A percentile compares a stretch with the other conserved stretches of the same genome.
phyloP scores from a whole-genome alignment of 2,888 invertebrate species.

The Polylopha cassiicola region DNA sequence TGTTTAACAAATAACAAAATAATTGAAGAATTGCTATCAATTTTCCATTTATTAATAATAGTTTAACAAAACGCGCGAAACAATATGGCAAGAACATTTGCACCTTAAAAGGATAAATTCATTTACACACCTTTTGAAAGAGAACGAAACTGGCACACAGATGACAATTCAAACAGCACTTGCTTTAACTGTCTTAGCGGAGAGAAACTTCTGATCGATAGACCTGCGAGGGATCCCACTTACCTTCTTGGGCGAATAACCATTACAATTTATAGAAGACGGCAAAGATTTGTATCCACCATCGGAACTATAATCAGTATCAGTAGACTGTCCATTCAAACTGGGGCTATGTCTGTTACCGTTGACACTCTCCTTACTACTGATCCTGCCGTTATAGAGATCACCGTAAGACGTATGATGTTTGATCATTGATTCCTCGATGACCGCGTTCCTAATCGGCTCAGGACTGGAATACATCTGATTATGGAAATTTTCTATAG shows the following conservation, averaged over 20 bases:
- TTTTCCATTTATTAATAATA: too few species aligned
- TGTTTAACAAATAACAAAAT: too few species aligned
- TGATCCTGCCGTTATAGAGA: constrained; percentile 62
- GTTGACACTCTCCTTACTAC: constrained; percentile 65
- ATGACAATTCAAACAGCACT: constrained; percentile 56
- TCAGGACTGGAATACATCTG: constrained; percentile 47
- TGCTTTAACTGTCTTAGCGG: constrained; percentile 65
- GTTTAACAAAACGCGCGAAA: constrained; percentile 5
- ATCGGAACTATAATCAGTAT: constrained; percentile 73
- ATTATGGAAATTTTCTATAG: constrained; percentile 70
- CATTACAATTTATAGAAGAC: constrained; percentile 66
- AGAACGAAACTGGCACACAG: constrained; percentile 33
- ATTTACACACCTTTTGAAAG: constrained; percentile 29
- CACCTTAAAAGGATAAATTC: constrained; percentile 6
- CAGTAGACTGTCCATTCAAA: constrained; percentile 65
- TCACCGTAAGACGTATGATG: constrained; percentile 72
- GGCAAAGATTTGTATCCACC: constrained; percentile 74
- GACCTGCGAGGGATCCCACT: constrained; percentile 72
- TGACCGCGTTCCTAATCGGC: constrained; percentile 45
- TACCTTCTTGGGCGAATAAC: constrained; percentile 58
- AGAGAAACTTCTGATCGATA: constrained; percentile 64
- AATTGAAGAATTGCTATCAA: too few species aligned
- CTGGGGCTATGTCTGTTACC: constrained; percentile 64
- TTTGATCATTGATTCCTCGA: constrained; percentile 56
- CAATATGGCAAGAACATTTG: too few species aligned